Evolutionary conservation across 2,113 vertebrate species (phyloP).

Genomic region (Telmatochromis sp.): DNA sequence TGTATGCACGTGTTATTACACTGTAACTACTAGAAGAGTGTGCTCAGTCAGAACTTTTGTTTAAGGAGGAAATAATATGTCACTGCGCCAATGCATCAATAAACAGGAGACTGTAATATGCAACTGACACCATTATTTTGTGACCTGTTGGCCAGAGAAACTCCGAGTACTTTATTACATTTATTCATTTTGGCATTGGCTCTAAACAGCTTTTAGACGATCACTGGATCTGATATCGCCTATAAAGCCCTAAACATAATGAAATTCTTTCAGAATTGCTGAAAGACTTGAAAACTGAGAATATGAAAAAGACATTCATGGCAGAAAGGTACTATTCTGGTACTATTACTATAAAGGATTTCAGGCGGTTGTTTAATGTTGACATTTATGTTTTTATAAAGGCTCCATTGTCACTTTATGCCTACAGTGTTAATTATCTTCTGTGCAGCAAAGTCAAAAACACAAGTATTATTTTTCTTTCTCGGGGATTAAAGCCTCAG

Average conservation of each 20-base stretch:
- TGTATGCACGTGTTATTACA: neutral
- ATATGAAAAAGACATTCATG: neutral
- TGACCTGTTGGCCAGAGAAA: neutral
- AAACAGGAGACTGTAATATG: neutral
- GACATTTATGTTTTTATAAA: neutral
- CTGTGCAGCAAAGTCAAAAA: neutral
- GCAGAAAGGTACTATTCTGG: neutral
- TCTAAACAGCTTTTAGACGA: neutral
- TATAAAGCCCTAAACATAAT: neutral
- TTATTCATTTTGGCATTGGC: neutral
- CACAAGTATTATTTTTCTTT: neutral
- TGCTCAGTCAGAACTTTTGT: neutral
- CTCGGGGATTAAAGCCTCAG: neutral
- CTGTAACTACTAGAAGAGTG: neutral
- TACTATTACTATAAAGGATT: neutral
- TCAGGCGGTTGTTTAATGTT: neutral
- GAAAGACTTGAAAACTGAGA: neutral
- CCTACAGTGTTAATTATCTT: neutral
- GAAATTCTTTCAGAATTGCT: neutral
- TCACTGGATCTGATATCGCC: neutral
- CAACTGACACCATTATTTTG: neutral
- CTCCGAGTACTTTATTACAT: neutral
- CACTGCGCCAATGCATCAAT: neutral
- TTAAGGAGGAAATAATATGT: neutral
- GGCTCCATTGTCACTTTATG: neutral